phyloP scores from a whole-genome alignment of 2,888 invertebrate genomes.

The Mimumesa dahlbomi region DNA sequence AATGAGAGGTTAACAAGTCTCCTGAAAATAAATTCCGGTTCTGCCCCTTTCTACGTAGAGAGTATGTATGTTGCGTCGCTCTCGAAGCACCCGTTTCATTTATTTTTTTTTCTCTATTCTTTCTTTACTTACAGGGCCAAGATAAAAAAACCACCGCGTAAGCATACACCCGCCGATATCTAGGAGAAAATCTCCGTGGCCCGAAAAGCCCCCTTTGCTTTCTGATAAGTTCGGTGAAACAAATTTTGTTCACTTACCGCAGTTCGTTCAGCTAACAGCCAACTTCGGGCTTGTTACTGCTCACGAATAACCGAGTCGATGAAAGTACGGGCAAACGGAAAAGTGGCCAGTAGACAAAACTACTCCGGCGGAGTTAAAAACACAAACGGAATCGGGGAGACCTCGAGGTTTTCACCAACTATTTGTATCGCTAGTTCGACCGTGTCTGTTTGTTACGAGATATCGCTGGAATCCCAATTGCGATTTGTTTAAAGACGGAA shows the following conservation, averaged over 20 bases:
- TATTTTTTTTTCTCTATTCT: conserved; percentile 21
- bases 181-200: conserved; percentile 7
- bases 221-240: conserved; percentile 13
- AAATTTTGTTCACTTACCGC: conserved; percentile 7
- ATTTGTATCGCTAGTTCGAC: too few species aligned
- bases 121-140: too few species aligned
- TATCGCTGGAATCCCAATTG: too few species aligned
- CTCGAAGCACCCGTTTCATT: background rate
- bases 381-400: conserved; percentile 2
- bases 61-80: too few species aligned
- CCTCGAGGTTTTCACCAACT: too few species aligned
- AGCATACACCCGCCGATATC: conserved; percentile 8
- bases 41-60: conserved; percentile 16
- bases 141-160: too few species aligned
- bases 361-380: conserved; percentile 3
- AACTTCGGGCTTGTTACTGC: background rate
- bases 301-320: background rate
- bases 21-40: conserved; percentile 51
- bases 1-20: conserved; percentile 54
- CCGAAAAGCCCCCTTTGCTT: conserved; percentile 1
- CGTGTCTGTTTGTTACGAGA: too few species aligned
- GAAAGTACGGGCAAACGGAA: background rate
- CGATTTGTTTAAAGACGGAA: too few species aligned
- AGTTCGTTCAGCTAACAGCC: conserved; percentile 12
- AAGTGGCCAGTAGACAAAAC: background rate